phyloP scores from a whole-genome alignment of 2,113 vertebrate species.

The Oostethus manadensis region DNA sequence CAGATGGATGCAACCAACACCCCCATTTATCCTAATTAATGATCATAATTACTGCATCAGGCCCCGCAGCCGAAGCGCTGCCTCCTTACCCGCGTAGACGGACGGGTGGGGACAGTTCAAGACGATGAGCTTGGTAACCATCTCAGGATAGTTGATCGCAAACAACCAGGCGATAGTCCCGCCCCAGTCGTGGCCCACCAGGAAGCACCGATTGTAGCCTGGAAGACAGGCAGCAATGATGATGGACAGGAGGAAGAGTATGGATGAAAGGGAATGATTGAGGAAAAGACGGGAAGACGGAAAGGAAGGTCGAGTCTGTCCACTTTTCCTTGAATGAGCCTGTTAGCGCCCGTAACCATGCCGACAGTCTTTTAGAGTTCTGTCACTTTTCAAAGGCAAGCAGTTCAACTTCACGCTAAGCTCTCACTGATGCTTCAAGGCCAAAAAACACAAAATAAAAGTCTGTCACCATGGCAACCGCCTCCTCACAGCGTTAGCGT shows the following conservation, averaged over 20 bases:
- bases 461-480: background rate
- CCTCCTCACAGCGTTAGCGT: background rate
- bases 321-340: too few species aligned
- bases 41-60: constrained; percentile 46
- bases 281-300: too few species aligned
- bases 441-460: background rate
- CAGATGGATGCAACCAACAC: constrained; percentile 57
- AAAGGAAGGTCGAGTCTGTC: too few species aligned
- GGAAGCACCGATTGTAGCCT: constrained; percentile 95
- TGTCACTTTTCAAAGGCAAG: background rate
- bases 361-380: background rate
- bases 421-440: background rate
- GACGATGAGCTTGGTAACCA: constrained; percentile 92
- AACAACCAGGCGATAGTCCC: constrained; percentile 94
- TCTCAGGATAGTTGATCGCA: constrained; percentile 93
- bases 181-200: constrained; percentile 96
- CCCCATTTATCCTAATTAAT: constrained; percentile 44
- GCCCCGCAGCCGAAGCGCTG: background rate
- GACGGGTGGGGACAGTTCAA: constrained; percentile 95
- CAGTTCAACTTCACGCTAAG: too few species aligned
- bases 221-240: constrained; percentile 28
- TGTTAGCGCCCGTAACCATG: too few species aligned
- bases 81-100: constrained; percentile 62
- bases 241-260: background rate
- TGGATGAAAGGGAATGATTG: background rate